These are phyloP conservation scores for Holocentrus rufus DNA, from an alignment of 2,797 vertebrate genomes.

Conservation along the genomic window DNA sequence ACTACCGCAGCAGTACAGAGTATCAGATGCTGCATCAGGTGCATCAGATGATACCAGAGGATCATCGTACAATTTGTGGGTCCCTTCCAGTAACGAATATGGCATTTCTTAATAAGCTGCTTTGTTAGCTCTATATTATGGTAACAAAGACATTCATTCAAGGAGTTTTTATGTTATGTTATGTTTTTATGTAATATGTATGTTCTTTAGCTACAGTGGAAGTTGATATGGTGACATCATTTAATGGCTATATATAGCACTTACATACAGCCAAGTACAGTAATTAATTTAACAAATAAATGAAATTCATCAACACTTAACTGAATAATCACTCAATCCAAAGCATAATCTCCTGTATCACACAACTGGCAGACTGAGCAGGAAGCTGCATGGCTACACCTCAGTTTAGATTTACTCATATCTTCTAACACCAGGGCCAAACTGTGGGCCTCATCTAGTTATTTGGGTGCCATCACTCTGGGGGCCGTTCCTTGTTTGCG, in stretches of 20 bases:
- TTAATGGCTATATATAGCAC: not conserved
- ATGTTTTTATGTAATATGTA: not conserved
- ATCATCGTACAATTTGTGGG: no score
- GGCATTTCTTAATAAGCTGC: not conserved
- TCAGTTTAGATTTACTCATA: slow-evolving; percentile 40
- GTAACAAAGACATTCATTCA: not conserved
- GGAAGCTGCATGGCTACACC: slow-evolving; percentile 12
- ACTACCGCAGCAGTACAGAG: not conserved
- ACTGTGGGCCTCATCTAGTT: slow-evolving; percentile 9
- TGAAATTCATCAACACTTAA: no score
- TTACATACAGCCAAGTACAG: not conserved
- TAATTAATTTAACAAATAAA: not conserved
- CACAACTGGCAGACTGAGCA: slow-evolving; percentile 20
- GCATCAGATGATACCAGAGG: no score
- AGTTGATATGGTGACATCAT: not conserved
- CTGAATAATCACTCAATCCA: no score
- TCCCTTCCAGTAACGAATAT: not conserved
- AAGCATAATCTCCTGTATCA: not conserved
- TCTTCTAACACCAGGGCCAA: slow-evolving; percentile 22
- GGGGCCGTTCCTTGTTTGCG: no score
- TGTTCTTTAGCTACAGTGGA: not conserved
- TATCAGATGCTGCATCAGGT: not conserved
- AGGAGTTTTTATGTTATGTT: not conserved
- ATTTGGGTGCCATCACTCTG: slow-evolving; percentile 19
- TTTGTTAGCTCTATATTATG: not conserved